Conservation (phyloP, 1,140 invertebrate genomes). For the Yoshiicerus persimilis region DNA sequence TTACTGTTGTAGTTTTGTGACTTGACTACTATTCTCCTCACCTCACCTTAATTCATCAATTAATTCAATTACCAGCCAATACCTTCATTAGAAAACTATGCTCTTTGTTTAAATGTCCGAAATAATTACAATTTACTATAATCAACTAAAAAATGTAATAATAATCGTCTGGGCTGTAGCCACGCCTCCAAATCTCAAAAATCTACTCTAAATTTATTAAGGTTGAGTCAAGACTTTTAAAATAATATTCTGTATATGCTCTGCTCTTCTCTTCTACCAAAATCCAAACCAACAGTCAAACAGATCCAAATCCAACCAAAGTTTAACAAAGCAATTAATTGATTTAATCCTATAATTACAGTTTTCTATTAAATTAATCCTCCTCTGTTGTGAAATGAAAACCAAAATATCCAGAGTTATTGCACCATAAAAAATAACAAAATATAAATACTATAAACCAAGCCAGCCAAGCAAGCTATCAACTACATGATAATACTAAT, state of each 20-base stretch:
- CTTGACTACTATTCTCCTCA: slow-evolving; percentile 29
- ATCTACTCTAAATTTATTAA: too few species aligned
- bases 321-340: too few species aligned
- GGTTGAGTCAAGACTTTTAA: too few species aligned
- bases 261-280: too few species aligned
- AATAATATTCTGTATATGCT: too few species aligned
- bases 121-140: background rate
- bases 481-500: too few species aligned
- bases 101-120: background rate
- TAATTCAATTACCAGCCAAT: background rate
- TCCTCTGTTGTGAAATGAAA: background rate
- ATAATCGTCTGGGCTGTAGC: background rate
- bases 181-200: background rate
- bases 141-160: background rate
- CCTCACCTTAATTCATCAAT: slow-evolving; percentile 31
- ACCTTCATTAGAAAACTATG: background rate
- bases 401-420: background rate
- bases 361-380: background rate
- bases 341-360: background rate
- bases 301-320: too few species aligned
- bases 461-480: too few species aligned
- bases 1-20: slow-evolving; percentile 40
- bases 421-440: too few species aligned
- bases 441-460: too few species aligned
- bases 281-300: too few species aligned